A percentile compares a stretch with the other conserved stretches of the same genome.
These are phyloP conservation scores for Microcebus jonahi DNA, from an alignment of 2,113 vertebrate species.

Conservation along the genomic window DNA sequence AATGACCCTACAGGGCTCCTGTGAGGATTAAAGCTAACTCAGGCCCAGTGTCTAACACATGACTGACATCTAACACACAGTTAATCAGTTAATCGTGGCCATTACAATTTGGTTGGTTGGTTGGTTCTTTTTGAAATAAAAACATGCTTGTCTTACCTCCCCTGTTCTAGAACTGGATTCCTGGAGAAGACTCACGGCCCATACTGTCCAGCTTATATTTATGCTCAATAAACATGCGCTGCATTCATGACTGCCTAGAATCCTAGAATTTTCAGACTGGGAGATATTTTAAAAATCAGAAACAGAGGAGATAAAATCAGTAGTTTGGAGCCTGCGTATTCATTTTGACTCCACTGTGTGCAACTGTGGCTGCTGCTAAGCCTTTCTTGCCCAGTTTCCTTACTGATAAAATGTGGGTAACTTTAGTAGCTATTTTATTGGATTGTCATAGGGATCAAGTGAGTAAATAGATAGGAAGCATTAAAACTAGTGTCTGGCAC, in stretches of 20 bases:
- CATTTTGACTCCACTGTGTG: neutral
- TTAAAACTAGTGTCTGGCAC: neutral
- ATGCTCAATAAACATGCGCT: neutral
- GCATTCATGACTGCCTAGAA: neutral
- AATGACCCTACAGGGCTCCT: neutral
- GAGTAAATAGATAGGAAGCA: neutral
- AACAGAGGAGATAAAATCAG: neutral
- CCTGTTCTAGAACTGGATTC: neutral
- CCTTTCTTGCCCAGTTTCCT: neutral
- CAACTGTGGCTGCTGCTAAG: neutral
- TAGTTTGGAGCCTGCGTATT: neutral
- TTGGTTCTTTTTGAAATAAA: neutral
- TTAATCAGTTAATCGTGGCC: neutral
- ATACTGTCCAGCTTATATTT: neutral
- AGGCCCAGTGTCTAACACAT: neutral
- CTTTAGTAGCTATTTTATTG: neutral
- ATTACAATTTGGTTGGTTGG: neutral
- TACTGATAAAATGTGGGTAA: neutral
- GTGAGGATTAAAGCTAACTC: neutral
- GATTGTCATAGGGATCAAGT: neutral
- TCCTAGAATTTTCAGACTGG: neutral
- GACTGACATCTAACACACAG: neutral
- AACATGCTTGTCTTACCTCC: neutral
- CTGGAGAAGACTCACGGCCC: neutral
- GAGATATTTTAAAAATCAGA: neutral